A percentile compares a stretch with the other conserved stretches of the same genome.
These are phyloP conservation scores for Apostichopus leukothele DNA, from an alignment of 53 echinoderm and acorn worm genomes.

Conservation along the genomic window DNA sequence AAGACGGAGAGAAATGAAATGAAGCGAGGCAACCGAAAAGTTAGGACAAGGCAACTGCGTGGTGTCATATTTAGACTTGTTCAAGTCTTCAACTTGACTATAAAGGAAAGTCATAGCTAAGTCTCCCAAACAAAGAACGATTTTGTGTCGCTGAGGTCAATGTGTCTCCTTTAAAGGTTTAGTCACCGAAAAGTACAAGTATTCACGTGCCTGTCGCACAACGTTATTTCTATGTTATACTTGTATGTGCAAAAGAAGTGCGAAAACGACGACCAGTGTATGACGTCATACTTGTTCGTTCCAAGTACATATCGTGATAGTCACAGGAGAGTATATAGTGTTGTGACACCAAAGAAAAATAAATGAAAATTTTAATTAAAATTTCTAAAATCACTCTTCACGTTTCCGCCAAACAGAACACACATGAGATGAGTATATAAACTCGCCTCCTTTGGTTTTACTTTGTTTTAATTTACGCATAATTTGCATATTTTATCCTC, in stretches of 20 bases:
- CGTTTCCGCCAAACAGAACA: not conserved
- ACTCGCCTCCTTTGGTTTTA: not conserved
- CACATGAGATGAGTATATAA: not conserved
- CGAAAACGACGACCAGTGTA: not conserved
- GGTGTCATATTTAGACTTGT: too few species aligned
- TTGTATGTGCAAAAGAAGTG: not conserved
- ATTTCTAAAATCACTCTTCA: not conserved
- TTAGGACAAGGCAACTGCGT: too few species aligned
- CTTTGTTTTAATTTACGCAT: not conserved
- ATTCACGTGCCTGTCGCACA: too few species aligned
- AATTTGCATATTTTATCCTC: conserved; percentile 14
- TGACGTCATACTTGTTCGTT: not conserved
- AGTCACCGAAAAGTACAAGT: too few species aligned
- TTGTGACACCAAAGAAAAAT: not conserved
- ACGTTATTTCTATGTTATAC: too few species aligned
- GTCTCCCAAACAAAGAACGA: too few species aligned
- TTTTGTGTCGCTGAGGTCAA: not conserved
- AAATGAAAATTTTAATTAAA: not conserved
- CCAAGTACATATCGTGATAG: not conserved
- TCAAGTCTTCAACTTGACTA: too few species aligned
- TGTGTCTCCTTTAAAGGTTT: not conserved
- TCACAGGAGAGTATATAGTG: not conserved
- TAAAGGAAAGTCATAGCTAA: too few species aligned
- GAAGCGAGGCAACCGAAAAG: too few species aligned
- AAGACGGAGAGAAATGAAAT: too few species aligned